Conservation (phyloP, 2,888 invertebrate species). For the Ormyrus pomaceus region DNA sequence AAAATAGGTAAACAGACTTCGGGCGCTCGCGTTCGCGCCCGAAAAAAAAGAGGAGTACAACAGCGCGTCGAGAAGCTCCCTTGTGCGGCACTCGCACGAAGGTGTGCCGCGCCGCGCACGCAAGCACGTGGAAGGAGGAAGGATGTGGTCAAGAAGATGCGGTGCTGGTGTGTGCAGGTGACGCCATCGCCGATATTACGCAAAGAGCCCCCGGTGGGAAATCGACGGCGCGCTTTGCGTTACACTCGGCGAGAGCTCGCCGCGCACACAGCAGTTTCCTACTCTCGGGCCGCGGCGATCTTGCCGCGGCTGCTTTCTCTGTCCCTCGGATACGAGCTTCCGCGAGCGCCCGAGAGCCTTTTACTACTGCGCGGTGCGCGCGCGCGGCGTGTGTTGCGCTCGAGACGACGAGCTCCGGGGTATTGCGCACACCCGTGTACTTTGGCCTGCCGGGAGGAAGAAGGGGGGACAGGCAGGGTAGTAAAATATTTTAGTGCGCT, state of each 20-base stretch:
- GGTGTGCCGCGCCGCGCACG: not conserved
- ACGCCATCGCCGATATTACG: slow-evolving; percentile 65
- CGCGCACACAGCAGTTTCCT: not conserved
- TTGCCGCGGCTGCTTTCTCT: not conserved
- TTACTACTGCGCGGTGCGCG: slow-evolving; percentile 3
- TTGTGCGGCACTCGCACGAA: not conserved
- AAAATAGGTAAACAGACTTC: too few species aligned
- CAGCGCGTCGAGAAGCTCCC: too few species aligned
- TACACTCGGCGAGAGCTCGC: slow-evolving; percentile 45
- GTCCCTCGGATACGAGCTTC: slow-evolving; percentile 1
- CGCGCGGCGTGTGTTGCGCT: too few species aligned
- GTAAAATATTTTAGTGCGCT: slow-evolving; percentile 38
- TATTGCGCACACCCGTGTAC: too few species aligned
- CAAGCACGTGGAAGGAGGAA: slow-evolving; percentile 64
- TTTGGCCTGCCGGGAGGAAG: too few species aligned
- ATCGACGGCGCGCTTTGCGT: slow-evolving; percentile 54
- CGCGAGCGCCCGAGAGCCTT: slow-evolving; percentile 18
- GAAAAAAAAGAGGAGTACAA: too few species aligned
- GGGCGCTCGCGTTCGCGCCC: too few species aligned
- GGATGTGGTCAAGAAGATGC: slow-evolving; percentile 72
- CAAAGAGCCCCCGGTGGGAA: slow-evolving; percentile 67
- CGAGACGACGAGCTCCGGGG: too few species aligned
- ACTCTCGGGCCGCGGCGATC: too few species aligned
- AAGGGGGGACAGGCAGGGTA: not conserved
- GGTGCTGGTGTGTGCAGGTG: slow-evolving; percentile 61